Percentiles rank a stretch among this genome's conserved stretches.
Conservation (phyloP, 92 coral and sea anemone genomes). For the Bergia sp. region DNA sequence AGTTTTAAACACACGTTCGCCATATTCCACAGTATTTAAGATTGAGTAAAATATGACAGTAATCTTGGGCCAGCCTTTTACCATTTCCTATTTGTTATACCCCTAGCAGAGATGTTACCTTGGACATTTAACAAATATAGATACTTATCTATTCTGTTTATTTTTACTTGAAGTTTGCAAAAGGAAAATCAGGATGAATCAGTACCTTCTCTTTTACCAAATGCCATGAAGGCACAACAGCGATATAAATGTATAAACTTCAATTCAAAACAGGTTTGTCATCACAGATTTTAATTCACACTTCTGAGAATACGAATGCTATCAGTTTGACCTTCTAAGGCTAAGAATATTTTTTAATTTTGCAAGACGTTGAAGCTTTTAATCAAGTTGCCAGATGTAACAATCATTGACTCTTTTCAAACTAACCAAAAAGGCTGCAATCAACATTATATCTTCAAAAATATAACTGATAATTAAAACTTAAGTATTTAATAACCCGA, state of each 20-base stretch:
- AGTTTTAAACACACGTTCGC: neutral
- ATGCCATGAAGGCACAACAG: neutral
- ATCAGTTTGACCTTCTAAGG: neutral
- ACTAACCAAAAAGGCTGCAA: no score
- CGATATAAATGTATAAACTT: neutral
- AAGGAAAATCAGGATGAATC: neutral
- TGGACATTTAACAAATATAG: neutral
- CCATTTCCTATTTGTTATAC: neutral
- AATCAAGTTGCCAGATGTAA: no score
- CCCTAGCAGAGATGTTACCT: neutral
- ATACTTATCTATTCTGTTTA: neutral
- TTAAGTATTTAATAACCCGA: no score
- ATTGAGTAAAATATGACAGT: no score
- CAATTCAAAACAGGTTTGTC: no score
- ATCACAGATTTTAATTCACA: neutral
- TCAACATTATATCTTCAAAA: no score
- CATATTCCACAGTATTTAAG: neutral
- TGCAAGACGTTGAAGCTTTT: no score
- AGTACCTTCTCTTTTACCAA: neutral
- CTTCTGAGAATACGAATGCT: no score
- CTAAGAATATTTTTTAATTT: neutral
- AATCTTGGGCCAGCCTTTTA: neutral
- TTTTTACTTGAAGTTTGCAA: neutral
- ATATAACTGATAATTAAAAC: no score
- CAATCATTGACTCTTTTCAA: no score